Percentiles rank a stretch among this genome's conserved stretches.
Conservation (phyloP, 1,140 invertebrate genomes). For the Drosophila elegans region DNA sequence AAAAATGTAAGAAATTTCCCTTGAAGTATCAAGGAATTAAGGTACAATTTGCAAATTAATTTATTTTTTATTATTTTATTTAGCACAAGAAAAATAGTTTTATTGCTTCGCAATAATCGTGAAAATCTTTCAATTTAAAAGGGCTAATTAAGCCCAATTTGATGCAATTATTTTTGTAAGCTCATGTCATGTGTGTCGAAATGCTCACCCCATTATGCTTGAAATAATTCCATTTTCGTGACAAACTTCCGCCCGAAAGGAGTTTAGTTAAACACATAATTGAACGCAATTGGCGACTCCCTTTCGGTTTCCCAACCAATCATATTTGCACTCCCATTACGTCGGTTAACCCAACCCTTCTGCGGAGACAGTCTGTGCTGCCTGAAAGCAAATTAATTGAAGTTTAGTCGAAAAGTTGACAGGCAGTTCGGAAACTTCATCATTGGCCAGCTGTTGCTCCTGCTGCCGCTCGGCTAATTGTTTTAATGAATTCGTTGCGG, state of each 20-base stretch:
- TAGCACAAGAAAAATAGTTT: background rate
- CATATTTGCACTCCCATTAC: constrained; percentile 15
- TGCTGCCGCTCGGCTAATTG: constrained; percentile 71
- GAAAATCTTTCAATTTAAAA: background rate
- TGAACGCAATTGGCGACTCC: constrained; percentile 37
- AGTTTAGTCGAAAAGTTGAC: constrained; percentile 51
- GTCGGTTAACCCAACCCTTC: constrained; percentile 5
- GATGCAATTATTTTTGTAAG: background rate
- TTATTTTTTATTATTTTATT: background rate
- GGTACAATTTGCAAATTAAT: too few relatives aligned
- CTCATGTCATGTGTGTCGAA: background rate
- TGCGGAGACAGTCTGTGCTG: constrained; percentile 1
- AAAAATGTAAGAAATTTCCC: too few relatives aligned
- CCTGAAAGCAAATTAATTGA: constrained; percentile 35
- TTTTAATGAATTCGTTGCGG: constrained; percentile 82
- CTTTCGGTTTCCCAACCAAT: constrained; percentile 17
- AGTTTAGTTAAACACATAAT: constrained; percentile 42
- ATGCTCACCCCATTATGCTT: background rate
- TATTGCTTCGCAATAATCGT: too few relatives aligned
- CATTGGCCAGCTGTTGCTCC: constrained; percentile 57
- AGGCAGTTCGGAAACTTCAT: constrained; percentile 26
- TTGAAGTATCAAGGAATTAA: too few relatives aligned
- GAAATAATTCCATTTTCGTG: constrained; percentile 42
- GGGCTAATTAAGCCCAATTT: background rate
- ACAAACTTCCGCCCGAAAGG: constrained; percentile 16